Evolutionary conservation across 2,888 invertebrate genomes (phyloP), one percentile per base, ranked within the genome.

Genomic region (Cordylochernes scorpioides): DNA sequence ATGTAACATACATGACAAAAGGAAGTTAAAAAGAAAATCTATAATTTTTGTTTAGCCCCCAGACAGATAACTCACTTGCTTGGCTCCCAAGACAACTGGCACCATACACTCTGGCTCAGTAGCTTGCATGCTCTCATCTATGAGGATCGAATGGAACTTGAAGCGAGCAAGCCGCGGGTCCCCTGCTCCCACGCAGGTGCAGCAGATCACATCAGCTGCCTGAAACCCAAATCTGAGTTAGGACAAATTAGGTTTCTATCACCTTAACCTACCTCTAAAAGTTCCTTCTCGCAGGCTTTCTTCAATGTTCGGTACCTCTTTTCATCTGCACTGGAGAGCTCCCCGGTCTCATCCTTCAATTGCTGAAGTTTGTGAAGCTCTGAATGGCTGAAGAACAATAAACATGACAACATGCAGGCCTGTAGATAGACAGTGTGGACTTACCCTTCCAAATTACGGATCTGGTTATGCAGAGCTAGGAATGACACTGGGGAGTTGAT

Each of bases 71-170:
- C n/a, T 37, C 43, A 59, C 59, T 54, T 94, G 94, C 44, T 86
- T 71, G 5, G 91, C 91, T 8, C 97, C 97, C 4, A 94, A 61
- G 1, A 97, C 88, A 0, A 97, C 88, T 0, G 97, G 91, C 12
- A 97, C 94, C 88, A 97, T 86, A 49, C 91, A 91, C 48, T 94
- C 91, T 0, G 91, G 91, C 49, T 84, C 80, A 0, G 91, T 91
- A 0, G 88, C 82, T 54, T 88, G 88, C 69, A 84, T 84, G 45
- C 78, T 84, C 52, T 94, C 91, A 50, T 94, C 91, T 39, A 94
- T 91, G 8, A 94, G 63, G 43, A 94, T 88, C 14, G 84, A 84
- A 40, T 82, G 74, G 58, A 94, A 94, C 48, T 88, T 78, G 49
- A 94, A 68, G 30, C 82, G 65, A 2, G 72, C 68, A n/a, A 97